These are phyloP conservation scores for Chrysomallon squamiferum DNA, from an alignment of 1,140 invertebrate genomes.

Conservation along the genomic window DNA sequence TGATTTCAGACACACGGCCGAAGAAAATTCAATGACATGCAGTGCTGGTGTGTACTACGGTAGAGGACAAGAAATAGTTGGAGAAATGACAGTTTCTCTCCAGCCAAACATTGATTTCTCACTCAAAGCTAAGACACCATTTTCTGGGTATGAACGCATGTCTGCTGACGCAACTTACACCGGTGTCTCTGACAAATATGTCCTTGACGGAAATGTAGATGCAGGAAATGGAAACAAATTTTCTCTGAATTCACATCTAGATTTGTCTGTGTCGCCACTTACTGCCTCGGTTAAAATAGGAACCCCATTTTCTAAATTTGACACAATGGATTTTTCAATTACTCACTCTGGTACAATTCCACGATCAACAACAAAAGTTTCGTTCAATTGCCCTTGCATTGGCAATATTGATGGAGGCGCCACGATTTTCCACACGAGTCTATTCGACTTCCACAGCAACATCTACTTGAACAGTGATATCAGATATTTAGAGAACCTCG, in stretches of 20 bases:
- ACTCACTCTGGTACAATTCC: constrained; percentile 24
- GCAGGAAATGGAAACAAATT: background rate
- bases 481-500: no score
- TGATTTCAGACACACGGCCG: constrained; percentile 25
- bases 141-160: background rate
- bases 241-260: background rate
- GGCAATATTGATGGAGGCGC: constrained; percentile 13
- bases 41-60: constrained; percentile 20
- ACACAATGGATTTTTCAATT: constrained; percentile 24
- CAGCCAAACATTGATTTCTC: background rate
- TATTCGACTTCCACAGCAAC: constrained; percentile 13
- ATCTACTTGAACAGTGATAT: constrained; percentile 13
- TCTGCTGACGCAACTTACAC: background rate
- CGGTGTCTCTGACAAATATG: background rate
- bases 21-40: constrained; percentile 15
- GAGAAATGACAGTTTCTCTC: constrained; percentile 9
- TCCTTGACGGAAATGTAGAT: background rate
- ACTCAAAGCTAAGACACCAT: background rate
- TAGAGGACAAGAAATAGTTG: constrained; percentile 17
- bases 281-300: constrained; percentile 19
- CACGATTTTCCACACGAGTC: constrained; percentile 8
- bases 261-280: constrained; percentile 9
- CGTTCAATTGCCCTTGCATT: constrained; percentile 20
- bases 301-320: constrained; percentile 28
- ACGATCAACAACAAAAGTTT: constrained; percentile 16